Evolutionary conservation across 2,888 invertebrate genomes (phyloP).

Genomic region (Bellardia pandia): DNA sequence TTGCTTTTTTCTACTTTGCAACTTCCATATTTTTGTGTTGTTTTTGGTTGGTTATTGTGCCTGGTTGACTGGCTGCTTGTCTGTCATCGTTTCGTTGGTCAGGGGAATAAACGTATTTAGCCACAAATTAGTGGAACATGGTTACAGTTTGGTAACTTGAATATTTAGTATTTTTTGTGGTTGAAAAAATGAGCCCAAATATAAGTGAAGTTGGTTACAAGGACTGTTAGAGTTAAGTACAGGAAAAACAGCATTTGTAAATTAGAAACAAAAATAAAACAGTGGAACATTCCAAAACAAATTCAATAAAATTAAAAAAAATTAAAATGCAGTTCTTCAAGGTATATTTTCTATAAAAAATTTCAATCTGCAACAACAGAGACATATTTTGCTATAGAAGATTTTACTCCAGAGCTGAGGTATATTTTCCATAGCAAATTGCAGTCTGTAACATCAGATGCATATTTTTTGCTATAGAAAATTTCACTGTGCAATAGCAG

Average conservation of each 20-base stretch:
- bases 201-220: neutral
- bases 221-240: neutral
- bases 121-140: slow-evolving; percentile 59
- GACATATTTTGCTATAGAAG: neutral
- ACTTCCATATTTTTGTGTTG: neutral
- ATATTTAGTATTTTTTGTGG: slow-evolving; percentile 23
- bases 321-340: neutral
- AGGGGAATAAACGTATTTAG: slow-evolving; percentile 41
- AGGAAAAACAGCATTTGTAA: neutral
- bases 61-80: neutral
- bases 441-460: neutral
- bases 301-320: no score
- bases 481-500: neutral
- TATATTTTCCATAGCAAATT: neutral
- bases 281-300: neutral
- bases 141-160: slow-evolving; percentile 25
- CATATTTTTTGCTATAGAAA: neutral
- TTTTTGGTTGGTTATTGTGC: neutral
- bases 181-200: neutral
- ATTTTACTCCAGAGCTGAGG: neutral
- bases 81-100: slow-evolving; percentile 40
- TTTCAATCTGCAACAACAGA: neutral
- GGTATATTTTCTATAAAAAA: neutral
- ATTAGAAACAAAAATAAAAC: neutral
- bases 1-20: neutral